Base-by-base conservation (phyloP, 2,888 invertebrate species). In the Lamproptera curius region DNA sequence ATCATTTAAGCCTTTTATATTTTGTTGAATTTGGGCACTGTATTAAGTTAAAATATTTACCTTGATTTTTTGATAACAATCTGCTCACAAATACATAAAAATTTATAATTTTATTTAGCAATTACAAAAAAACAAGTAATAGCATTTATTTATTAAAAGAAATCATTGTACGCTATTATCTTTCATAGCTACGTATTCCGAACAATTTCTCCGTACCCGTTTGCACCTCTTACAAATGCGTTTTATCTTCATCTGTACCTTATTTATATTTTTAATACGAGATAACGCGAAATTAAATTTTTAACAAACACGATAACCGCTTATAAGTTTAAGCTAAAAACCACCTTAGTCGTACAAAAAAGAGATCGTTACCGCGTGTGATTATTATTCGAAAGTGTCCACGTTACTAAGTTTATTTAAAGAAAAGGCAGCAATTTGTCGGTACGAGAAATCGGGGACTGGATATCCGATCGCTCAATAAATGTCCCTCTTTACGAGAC, bases 401-500 rank as follows among this genome's bases (percentile, higher is more conserved):
- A 20, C 20, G 20, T 3, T 20, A 20, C 20, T 6, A 20, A 17
- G 9, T 46, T 23, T 37, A 31, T n/a, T 31, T 42, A 34, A n/a
- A 45, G 11, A 42, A 42, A 35, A 50, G 15, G 38, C 9, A 48
- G 26, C 42, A 41, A 42, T 48, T 45, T 47, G 17, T 36, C 43
- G 40, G 34, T 5, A 28, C 13, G 42, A 43, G 40, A 52, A 46
- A 42, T 33, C 38, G 28, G 14, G 10, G 43, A 43, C 13, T 11
- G 42, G 53, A 46, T 54, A 59, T 41, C 38, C 42, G 51, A 62
- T 56, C 56, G 39, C 55, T 58, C 50, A 58, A 61, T 59, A 57
- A 62, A 58, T 39, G 46, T 41, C 46, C 34, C 28, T 55, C 46
- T 51, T 52, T 50, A 54, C 42, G 45, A 39, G 36, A 42, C 42